phyloP scores from a whole-genome alignment of 92 coral and sea anemone species.

The Zoanthus solanderi region DNA sequence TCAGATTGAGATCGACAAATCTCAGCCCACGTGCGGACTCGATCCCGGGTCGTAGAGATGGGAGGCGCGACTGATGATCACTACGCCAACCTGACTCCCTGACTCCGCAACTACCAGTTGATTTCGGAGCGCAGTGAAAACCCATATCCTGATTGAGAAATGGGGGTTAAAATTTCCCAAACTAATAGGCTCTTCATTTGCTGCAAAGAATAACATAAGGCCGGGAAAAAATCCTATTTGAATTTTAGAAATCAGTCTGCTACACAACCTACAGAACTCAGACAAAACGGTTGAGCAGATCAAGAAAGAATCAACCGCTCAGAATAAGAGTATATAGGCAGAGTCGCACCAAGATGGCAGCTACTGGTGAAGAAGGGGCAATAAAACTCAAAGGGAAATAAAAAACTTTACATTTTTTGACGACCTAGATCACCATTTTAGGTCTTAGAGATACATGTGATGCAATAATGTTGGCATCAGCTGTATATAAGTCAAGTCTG shows the following conservation, averaged over 20 bases:
- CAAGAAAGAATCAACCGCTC: slow-evolving; percentile 39
- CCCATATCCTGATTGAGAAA: slow-evolving; percentile 22
- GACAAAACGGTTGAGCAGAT: slow-evolving; percentile 48
- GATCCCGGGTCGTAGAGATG: too few relatives aligned
- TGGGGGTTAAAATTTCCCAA: slow-evolving; percentile 13
- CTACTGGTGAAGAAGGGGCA: slow-evolving; percentile 58
- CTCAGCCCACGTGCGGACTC: too few relatives aligned
- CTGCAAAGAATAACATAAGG: background rate
- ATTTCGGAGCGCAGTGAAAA: slow-evolving; percentile 21
- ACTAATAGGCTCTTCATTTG: slow-evolving; percentile 17
- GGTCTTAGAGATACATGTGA: slow-evolving; percentile 49
- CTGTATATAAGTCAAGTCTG: too few relatives aligned
- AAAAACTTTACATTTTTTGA: slow-evolving; percentile 38
- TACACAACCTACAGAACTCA: background rate
- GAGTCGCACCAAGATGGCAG: slow-evolving; percentile 51
- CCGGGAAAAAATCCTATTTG: background rate
- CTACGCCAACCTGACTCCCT: too few relatives aligned
- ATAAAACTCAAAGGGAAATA: slow-evolving; percentile 29
- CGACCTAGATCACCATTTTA: slow-evolving; percentile 34
- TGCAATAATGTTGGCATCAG: too few relatives aligned
- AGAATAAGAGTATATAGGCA: slow-evolving; percentile 53
- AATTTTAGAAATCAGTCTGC: background rate
- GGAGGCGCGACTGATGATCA: too few relatives aligned
- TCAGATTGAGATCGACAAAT: too few relatives aligned
- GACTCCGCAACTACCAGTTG: background rate